A percentile compares a stretch with the other conserved stretches of the same genome.
Conservation (phyloP, 2,888 invertebrate genomes). For the Ephialtes manifestator region DNA sequence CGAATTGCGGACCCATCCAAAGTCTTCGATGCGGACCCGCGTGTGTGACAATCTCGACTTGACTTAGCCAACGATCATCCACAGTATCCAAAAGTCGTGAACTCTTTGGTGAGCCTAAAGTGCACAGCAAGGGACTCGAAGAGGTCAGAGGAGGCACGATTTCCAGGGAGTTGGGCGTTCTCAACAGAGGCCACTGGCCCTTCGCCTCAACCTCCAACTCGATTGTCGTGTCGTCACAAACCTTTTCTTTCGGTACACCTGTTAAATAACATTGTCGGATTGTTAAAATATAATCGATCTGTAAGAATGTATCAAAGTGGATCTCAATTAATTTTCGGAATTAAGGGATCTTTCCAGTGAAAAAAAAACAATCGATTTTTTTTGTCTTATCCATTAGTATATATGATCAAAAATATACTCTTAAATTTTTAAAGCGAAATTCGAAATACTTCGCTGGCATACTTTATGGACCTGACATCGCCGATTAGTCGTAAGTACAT, state of each 20-base stretch:
- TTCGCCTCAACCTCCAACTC: constrained; percentile 95
- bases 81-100: constrained; percentile 81
- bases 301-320: no score
- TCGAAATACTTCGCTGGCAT: no score
- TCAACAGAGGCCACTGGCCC: constrained; percentile 95
- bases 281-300: background rate
- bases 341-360: no score
- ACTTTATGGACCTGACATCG: no score
- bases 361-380: no score
- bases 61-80: constrained; percentile 96
- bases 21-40: constrained; percentile 97
- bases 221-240: constrained; percentile 94
- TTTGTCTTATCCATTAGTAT: no score
- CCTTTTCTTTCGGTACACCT: constrained; percentile 93
- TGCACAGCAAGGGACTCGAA: constrained; percentile 89
- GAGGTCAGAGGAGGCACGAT: constrained; percentile 92
- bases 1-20: constrained; percentile 99
- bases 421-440: no score
- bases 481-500: no score
- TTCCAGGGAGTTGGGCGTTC: constrained; percentile 89
- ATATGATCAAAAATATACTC: no score
- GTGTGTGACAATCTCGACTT: constrained; percentile 99
- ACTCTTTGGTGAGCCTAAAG: constrained; percentile 78
- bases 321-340: no score
- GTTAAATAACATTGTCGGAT: constrained; percentile 38